Percentiles rank a stretch among this genome's conserved stretches.
Evolutionary conservation across 2,113 vertebrate genomes (phyloP).

Genomic region (Phodopus roborovskii): DNA sequence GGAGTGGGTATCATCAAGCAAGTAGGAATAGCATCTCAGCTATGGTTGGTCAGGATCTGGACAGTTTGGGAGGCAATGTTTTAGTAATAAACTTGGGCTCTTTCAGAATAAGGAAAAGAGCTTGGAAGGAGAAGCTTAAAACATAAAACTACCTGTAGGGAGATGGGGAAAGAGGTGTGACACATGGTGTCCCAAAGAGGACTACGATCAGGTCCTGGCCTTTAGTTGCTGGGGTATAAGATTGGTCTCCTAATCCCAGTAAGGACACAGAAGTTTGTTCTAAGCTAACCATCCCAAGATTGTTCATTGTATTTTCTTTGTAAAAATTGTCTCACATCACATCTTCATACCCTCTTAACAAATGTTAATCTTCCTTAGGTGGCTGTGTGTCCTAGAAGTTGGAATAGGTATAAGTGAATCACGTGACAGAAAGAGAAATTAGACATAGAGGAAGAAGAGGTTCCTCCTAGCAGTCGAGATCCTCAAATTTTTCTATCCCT

Average conservation of each 20-base stretch:
- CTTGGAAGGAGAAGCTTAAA: conserved; percentile 72
- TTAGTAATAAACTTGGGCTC: conserved; percentile 46
- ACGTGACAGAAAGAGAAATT: neutral
- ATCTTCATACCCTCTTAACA: neutral
- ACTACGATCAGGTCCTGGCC: conserved; percentile 6
- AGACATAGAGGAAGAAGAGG: neutral
- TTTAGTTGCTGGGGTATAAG: neutral
- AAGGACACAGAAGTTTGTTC: neutral
- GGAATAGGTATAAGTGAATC: conserved; percentile 33
- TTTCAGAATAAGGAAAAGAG: conserved; percentile 51
- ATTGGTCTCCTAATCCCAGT: neutral
- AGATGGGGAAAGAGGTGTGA: neutral
- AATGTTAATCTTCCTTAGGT: conserved; percentile 20
- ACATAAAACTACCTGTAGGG: conserved; percentile 4
- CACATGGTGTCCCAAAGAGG: conserved; percentile 9
- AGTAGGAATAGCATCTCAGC: neutral
- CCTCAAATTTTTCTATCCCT: neutral
- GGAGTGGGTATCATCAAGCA: neutral
- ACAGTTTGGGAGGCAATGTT: neutral
- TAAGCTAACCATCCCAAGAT: conserved; percentile 45
- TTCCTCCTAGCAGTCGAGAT: neutral
- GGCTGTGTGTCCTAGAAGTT: conserved; percentile 47
- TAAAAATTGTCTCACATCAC: conserved; percentile 9
- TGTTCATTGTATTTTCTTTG: conserved; percentile 50
- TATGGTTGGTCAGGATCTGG: conserved; percentile 20